Conservation (phyloP, 2,113 vertebrate species). For the Chloebia gouldiae region DNA sequence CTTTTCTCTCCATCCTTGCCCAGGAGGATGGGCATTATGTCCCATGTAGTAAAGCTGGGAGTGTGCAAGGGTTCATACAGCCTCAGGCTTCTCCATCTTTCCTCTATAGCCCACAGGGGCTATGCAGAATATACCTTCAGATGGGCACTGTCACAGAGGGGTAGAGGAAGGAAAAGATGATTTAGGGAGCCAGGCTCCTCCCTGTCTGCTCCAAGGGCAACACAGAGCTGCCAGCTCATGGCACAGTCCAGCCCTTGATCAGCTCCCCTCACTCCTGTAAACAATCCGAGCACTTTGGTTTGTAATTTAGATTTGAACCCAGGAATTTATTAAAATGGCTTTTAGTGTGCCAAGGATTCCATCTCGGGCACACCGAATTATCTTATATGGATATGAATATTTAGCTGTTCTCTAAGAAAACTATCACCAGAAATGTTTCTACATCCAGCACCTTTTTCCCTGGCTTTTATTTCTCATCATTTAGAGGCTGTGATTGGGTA, state of each 20-base stretch:
- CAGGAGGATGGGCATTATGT: not conserved
- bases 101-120: accelerated
- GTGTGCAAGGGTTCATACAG: not conserved
- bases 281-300: accelerated
- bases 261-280: not conserved
- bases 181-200: not conserved
- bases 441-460: not conserved
- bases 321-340: not conserved
- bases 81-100: not conserved
- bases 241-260: not conserved
- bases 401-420: not conserved
- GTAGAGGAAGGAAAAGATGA: not conserved
- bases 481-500: accelerated
- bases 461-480: not conserved
- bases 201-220: not conserved
- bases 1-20: not conserved
- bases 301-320: not conserved
- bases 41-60: not conserved
- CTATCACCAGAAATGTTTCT: not conserved
- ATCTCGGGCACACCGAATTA: not conserved
- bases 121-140: accelerated
- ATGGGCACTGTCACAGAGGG: accelerated
- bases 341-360: not conserved
- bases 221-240: not conserved
- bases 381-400: not conserved